Evolutionary conservation across 1,140 invertebrate genomes (phyloP).

Genomic region (Myzus persicae): DNA sequence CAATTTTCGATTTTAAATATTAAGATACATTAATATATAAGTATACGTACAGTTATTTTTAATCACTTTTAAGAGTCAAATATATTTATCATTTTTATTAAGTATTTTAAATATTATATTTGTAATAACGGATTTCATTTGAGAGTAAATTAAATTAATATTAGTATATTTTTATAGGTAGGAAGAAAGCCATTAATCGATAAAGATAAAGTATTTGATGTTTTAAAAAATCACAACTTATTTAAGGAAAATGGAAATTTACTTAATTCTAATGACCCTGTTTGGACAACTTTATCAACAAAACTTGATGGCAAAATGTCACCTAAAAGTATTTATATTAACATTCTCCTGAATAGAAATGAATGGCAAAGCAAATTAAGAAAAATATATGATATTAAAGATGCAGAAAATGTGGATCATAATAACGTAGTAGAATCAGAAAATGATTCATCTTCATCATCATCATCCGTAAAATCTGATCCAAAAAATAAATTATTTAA

Average conservation of each 20-base stretch:
- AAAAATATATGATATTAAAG: neutral
- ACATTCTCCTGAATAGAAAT: neutral
- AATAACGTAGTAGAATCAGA: neutral
- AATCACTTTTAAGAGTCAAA: no score
- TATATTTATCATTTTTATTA: no score
- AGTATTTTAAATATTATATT: no score
- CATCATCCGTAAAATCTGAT: neutral
- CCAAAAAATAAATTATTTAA: neutral
- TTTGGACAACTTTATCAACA: neutral
- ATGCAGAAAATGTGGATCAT: neutral
- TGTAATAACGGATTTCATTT: no score
- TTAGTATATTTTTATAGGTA: neutral
- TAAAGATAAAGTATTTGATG: neutral
- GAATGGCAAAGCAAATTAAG: neutral
- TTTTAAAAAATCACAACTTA: neutral
- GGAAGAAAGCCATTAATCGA: neutral
- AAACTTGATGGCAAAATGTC: neutral
- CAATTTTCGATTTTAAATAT: no score
- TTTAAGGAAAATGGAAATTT: neutral
- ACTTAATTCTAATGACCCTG: neutral
- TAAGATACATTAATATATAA: no score
- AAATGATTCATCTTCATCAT: neutral
- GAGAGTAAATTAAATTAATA: neutral
- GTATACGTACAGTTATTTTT: no score
- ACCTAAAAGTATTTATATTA: constrained; percentile 18